Evolutionary conservation across 2,888 invertebrate genomes (phyloP).

Genomic region (Teleogryllus oceanicus): DNA sequence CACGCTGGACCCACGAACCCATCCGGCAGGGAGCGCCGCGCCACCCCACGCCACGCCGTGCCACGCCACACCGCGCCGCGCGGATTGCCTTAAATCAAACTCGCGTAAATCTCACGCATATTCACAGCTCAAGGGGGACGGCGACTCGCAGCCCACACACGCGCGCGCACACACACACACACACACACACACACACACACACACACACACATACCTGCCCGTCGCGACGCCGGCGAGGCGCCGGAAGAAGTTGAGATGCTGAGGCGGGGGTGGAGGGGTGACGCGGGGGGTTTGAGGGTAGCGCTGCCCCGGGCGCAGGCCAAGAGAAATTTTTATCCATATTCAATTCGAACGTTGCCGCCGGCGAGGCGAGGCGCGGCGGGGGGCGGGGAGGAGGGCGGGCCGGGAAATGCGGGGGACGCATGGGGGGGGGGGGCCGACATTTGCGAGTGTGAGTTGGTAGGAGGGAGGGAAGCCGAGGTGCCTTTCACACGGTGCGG

Average conservation of each 20-base stretch:
- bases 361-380: not conserved
- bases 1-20: too few species aligned
- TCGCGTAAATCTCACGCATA: slow-evolving; percentile 18
- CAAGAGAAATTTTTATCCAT: slow-evolving; percentile 46
- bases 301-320: not conserved
- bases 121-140: not conserved
- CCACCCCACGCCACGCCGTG: not conserved
- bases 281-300: not conserved
- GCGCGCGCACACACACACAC: too few species aligned
- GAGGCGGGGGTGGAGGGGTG: not conserved
- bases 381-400: not conserved
- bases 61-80: not conserved
- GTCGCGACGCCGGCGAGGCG: not conserved
- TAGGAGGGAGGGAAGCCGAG: not conserved
- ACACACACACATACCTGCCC: too few species aligned
- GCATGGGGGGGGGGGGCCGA: not conserved
- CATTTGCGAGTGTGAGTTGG: not conserved
- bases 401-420: slow-evolving; percentile 35
- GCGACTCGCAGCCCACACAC: too few species aligned
- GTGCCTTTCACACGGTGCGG: too few species aligned
- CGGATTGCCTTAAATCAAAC: slow-evolving; percentile 6
- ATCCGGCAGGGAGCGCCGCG: not conserved
- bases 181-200: too few species aligned
- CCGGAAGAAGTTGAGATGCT: slow-evolving; percentile 1
- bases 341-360: slow-evolving; percentile 45